phyloP scores from a whole-genome alignment of 2,113 vertebrate genomes.

The Nannobrachium achirus region DNA sequence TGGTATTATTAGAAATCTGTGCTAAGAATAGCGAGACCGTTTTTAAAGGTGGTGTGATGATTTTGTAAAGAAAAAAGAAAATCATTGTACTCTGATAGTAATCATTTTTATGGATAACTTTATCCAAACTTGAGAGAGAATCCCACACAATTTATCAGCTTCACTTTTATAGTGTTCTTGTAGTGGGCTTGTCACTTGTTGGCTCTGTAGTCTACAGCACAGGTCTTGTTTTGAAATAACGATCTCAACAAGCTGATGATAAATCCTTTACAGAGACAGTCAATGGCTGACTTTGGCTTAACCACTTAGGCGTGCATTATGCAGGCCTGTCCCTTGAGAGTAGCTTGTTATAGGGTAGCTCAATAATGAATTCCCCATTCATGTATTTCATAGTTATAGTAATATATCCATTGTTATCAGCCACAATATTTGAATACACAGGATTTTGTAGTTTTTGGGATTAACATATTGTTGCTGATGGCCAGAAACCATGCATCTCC shows the following conservation, averaged over 20 bases:
- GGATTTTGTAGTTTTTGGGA: too few relatives aligned
- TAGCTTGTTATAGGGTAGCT: slow-evolving; percentile 6
- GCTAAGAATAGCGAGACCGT: slow-evolving; percentile 57
- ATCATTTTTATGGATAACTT: too few relatives aligned
- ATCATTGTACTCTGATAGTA: too few relatives aligned
- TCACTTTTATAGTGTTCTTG: slow-evolving; percentile 9
- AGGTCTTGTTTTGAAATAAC: slow-evolving; percentile 56
- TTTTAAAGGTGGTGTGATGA: background rate
- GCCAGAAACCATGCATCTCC: too few relatives aligned
- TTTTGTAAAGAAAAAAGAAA: too few relatives aligned
- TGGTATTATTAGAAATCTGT: slow-evolving; percentile 50
- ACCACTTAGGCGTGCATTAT: slow-evolving; percentile 31
- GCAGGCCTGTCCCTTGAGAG: slow-evolving; percentile 26
- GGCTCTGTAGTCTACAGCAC: slow-evolving; percentile 45
- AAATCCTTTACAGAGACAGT: slow-evolving; percentile 23
- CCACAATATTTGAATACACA: too few relatives aligned
- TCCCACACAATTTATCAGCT: background rate
- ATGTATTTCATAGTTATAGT: too few relatives aligned
- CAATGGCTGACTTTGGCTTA: slow-evolving; percentile 25
- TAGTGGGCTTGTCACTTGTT: slow-evolving; percentile 45
- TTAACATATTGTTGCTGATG: too few relatives aligned
- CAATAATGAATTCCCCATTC: slow-evolving; percentile 19
- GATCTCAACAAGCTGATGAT: slow-evolving; percentile 59
- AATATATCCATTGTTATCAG: too few relatives aligned
- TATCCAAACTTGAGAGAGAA: too few relatives aligned